These are phyloP conservation scores for Julus scanicus DNA, from an alignment of 2,888 invertebrate genomes.

Conservation along the genomic window DNA sequence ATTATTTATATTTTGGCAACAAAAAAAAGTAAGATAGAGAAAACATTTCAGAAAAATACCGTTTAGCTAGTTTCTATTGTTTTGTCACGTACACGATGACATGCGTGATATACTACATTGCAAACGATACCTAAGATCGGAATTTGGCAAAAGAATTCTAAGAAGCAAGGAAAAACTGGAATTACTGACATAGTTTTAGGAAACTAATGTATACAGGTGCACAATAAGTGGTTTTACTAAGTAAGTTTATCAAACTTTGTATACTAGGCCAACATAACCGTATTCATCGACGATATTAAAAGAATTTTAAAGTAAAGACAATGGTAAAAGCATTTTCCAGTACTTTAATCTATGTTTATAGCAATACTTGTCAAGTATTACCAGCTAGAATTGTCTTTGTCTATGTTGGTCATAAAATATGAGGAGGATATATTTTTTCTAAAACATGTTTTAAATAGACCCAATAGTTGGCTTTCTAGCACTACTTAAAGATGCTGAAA, in stretches of 20 bases:
- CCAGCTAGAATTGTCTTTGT: no score
- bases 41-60: no score
- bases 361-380: not conserved
- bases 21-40: no score
- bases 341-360: not conserved
- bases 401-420: no score
- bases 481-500: conserved; percentile 11
- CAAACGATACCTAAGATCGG: not conserved
- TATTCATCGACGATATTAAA: not conserved
- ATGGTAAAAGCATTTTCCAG: not conserved
- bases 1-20: no score
- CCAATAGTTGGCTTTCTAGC: not conserved
- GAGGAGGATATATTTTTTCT: not conserved
- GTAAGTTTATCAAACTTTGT: conserved; percentile 28
- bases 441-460: not conserved
- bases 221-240: not conserved
- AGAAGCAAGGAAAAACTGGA: not conserved
- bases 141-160: not conserved
- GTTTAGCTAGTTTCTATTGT: no score
- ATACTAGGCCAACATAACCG: not conserved
- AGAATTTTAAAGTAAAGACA: not conserved
- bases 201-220: not conserved
- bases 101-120: no score
- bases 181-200: not conserved
- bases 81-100: no score